phyloP scores from a whole-genome alignment of 2,888 invertebrate genomes.

The Furcula furcula region DNA sequence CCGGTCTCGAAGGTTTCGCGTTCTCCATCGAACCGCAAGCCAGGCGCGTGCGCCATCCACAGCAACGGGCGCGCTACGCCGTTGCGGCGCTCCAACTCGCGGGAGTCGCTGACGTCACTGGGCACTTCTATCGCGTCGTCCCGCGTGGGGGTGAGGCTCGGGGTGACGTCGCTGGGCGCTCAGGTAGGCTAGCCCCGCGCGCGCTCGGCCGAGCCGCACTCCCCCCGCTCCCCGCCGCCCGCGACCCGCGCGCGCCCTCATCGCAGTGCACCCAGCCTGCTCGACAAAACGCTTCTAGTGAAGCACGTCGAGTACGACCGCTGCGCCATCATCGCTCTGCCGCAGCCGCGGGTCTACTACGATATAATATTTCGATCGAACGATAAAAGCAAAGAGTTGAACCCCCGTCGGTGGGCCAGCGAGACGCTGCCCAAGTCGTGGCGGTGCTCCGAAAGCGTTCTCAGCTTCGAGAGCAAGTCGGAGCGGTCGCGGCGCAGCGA shows the following conservation, averaged over 20 bases:
- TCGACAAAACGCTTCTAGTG: conserved; percentile 70
- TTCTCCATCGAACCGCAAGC: conserved; percentile 88
- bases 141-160: conserved; percentile 86
- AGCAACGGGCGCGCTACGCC: conserved; percentile 83
- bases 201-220: conserved; percentile 71
- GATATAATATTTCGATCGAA: conserved; percentile 58
- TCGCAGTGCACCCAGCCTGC: conserved; percentile 62
- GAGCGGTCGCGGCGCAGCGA: conserved; percentile 55
- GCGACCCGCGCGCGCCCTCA: conserved; percentile 50
- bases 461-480: conserved; percentile 54
- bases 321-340: conserved; percentile 74
- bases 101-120: conserved; percentile 89
- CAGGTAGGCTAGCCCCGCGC: conserved; percentile 84
- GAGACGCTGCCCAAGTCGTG: conserved; percentile 70
- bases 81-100: conserved; percentile 87
- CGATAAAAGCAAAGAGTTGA: conserved; percentile 47
- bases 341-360: conserved; percentile 67
- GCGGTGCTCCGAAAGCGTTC: conserved; percentile 70
- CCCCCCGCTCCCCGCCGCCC: conserved; percentile 43
- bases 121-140: conserved; percentile 84
- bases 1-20: conserved; percentile 94
- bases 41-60: conserved; percentile 84
- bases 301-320: conserved; percentile 67
- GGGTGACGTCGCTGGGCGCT: conserved; percentile 85
- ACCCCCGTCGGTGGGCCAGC: conserved; percentile 65